Evolutionary conservation across 2,888 invertebrate species (phyloP), one percentile per base, ranked within the genome.

Genomic region (Coenonympha glycerion): DNA sequence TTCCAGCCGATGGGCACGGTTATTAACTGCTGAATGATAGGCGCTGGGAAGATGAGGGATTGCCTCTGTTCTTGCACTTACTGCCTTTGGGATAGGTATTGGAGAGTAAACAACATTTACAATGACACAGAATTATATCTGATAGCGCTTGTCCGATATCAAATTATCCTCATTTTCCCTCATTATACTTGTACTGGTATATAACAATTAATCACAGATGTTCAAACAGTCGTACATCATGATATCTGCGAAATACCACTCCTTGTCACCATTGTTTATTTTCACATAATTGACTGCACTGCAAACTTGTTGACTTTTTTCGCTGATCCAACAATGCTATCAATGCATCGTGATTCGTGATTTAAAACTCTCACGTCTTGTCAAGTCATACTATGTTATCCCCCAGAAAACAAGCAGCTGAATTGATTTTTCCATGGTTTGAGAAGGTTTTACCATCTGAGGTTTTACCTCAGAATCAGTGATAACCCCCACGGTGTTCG

Each of bases 181-280:
- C 6, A 24, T 6, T 24, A 24, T 9, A 24, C 8, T 2, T 24
- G 9, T n/a, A 8, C 8, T 24, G 24, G 2, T 6, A 8, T 8
- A 11, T 13, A 58, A 37, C 58, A 58, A 58, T 54, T 55, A 65
- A 76, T 75, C 74, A 75, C 53, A 54, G 52, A 59, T 66, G 62
- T 61, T 59, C 63, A 73, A 73, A 73, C 59, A 63, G 60, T 65
- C 61, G 60, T 68, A 68, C 64, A 69, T 63, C 65, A 65, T 66
- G 64, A 65, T 59, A n/a, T n/a, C 60, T 50, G 57, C 58, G 49
- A 56, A 55, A 56, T 51, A 63, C 60, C 62, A 55, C 55, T 56
- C 53, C 53, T 55, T 57, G 55, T 57, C 54, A 56, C 40, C 57
- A 49, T 3, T 65, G 65, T 66, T 66, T 63, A 53, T 55, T 49